A percentile compares a stretch with the other conserved stretches of the same genome.
These are phyloP conservation scores for Fringilla coelebs DNA, from an alignment of 2,797 vertebrate genomes.

Conservation along the genomic window DNA sequence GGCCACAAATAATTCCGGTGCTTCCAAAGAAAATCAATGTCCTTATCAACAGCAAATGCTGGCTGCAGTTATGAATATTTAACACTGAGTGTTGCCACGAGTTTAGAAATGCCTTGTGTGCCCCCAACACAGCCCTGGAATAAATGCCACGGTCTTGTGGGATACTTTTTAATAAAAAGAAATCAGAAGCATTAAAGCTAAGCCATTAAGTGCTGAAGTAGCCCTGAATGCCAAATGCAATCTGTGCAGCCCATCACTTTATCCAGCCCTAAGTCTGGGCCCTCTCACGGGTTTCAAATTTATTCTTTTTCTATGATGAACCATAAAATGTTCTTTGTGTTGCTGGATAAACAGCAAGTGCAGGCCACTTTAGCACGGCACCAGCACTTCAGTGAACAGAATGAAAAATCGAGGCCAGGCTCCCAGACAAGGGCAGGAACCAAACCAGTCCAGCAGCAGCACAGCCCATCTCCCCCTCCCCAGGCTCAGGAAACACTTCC, in stretches of 20 bases:
- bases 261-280: constrained; percentile 42
- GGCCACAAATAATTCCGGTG: not conserved
- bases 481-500: not conserved
- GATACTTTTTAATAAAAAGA: constrained; percentile 63
- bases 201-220: constrained; percentile 65
- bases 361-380: not conserved
- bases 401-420: too few relatives aligned
- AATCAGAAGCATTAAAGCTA: constrained; percentile 70
- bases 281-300: constrained; percentile 47
- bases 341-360: not conserved
- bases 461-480: accelerated
- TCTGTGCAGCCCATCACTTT: constrained; percentile 22
- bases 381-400: not conserved
- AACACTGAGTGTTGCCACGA: constrained; percentile 40
- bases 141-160: constrained; percentile 39
- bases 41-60: constrained; percentile 52
- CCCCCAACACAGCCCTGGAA: constrained; percentile 16
- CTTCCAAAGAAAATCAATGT: constrained; percentile 46
- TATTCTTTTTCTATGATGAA: constrained; percentile 51
- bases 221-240: constrained; percentile 14
- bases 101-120: constrained; percentile 50
- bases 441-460: accelerated
- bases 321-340: constrained; percentile 26
- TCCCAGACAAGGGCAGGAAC: not conserved
- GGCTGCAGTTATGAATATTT: constrained; percentile 68